A percentile compares a stretch with the other conserved stretches of the same genome.
Conservation (phyloP, 2,888 invertebrate species). For the Hirtodrosophila confusa region DNA sequence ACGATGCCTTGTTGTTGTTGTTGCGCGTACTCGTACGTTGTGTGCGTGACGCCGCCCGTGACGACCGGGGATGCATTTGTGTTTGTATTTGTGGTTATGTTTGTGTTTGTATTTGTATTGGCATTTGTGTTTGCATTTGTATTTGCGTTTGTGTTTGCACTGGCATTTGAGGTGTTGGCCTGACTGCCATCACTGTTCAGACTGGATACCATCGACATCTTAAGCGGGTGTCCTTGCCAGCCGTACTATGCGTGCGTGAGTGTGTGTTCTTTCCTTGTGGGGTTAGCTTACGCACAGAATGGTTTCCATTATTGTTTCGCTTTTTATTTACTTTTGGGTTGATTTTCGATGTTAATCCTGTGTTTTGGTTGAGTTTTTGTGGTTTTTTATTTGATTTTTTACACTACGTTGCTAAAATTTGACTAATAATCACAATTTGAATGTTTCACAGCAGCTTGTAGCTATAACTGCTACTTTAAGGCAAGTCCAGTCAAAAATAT, state of each 20-base stretch:
- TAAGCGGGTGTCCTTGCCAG: slow-evolving; percentile 10
- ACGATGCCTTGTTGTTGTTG: slow-evolving; percentile 15
- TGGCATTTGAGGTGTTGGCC: slow-evolving; percentile 28
- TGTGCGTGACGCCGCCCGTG: slow-evolving; percentile 4
- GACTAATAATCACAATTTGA: slow-evolving; percentile 72
- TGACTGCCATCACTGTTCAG: slow-evolving; percentile 65
- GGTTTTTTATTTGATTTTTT: slow-evolving; percentile 22
- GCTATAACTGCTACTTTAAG: slow-evolving; percentile 67
- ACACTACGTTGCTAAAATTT: slow-evolving; percentile 54
- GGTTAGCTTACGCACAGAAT: slow-evolving; percentile 13
- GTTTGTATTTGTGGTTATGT: slow-evolving; percentile 27
- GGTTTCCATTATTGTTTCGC: slow-evolving; percentile 7
- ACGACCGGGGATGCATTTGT: slow-evolving; percentile 11
- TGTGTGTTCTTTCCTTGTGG: slow-evolving; percentile 5
- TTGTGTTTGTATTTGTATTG: slow-evolving; percentile 7
- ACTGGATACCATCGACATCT: slow-evolving; percentile 81
- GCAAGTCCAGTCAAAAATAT: slow-evolving; percentile 67
- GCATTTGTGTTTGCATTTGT: slow-evolving; percentile 7
- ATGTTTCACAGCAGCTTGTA: slow-evolving; percentile 49
- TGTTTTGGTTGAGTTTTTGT: slow-evolving; percentile 17
- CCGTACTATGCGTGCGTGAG: no score
- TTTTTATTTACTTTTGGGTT: slow-evolving; percentile 11
- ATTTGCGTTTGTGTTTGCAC: slow-evolving; percentile 11
- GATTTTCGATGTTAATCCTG: slow-evolving; percentile 5
- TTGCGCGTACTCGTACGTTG: slow-evolving; percentile 32